A percentile compares a stretch with the other conserved stretches of the same genome.
phyloP scores from a whole-genome alignment of 2,797 vertebrate genomes.

The Myiotriccus ornatus region DNA sequence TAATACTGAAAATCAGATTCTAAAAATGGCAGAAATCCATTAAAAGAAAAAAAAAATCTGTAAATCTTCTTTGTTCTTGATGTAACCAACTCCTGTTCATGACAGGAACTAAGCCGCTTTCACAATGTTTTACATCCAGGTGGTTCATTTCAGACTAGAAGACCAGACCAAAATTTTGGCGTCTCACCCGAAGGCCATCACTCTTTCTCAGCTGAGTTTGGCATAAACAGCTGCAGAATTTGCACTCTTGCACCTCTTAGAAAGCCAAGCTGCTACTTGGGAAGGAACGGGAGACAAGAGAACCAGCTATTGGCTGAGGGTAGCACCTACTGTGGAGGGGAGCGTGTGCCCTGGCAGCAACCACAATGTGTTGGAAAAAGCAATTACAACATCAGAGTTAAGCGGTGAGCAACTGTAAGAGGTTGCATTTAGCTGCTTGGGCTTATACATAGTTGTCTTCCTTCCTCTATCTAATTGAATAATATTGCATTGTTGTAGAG shows the following conservation, averaged over 20 bases:
- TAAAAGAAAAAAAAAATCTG: not conserved
- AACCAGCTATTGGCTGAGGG: not conserved
- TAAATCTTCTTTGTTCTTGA: not conserved
- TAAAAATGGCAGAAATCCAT: not conserved
- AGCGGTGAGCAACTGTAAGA: not conserved
- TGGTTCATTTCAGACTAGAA: not conserved
- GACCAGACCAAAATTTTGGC: not conserved
- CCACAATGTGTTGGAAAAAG: not conserved
- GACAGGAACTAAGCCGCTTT: not conserved
- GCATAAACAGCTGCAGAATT: not conserved
- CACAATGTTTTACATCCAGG: not conserved
- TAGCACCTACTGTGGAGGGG: not conserved
- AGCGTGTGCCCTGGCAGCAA: not conserved
- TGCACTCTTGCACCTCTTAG: not conserved
- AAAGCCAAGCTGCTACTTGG: not conserved
- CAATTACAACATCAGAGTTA: conserved; percentile 3
- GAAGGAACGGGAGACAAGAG: not conserved
- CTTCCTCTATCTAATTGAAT: not conserved
- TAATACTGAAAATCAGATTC: not conserved
- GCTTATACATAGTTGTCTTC: not conserved
- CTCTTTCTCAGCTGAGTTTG: not conserved
- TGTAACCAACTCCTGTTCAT: not conserved
- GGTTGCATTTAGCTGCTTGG: not conserved
- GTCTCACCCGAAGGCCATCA: not conserved
- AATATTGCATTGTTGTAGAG: not conserved